Evolutionary conservation across 92 coral and sea anemone species (phyloP), one percentile per base, ranked within the genome.

Genomic region (Porites lobata): DNA sequence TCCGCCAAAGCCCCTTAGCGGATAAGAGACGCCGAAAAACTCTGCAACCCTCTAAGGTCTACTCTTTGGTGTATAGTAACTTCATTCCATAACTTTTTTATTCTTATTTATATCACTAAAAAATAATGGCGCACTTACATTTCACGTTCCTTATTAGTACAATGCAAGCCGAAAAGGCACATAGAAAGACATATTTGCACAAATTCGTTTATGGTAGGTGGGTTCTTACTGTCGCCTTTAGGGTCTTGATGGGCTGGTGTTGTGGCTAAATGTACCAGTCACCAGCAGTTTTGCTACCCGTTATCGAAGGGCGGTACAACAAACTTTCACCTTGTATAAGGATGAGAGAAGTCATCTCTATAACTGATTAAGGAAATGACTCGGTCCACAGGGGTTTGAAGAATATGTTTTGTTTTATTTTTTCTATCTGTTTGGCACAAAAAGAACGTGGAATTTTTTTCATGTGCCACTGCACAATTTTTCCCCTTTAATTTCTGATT

Each of bases 251-350:
- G 69, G 26, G 69, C 69, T 64, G 69, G 69, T 64, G 15, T 10
- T 64, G 69, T 64, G 69, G 69, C 69, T 24, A n/a, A 64, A 64
- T 64, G 69, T 64, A 12, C 69, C n/a, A 14, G 69, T 64, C 69
- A 64, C 69, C 69, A 64, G 69, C 69, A 64, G 26, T 64, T 64
- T 64, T 64, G 69, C 69, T 64, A 64, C 69, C 69, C 69, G 26
- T 13, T 64, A 64, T 29, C 32, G 32, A 29, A 29, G 32, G 32
- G 3, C 3, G 32, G 32, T 2, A 29, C 24, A 64, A n/a, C 69
- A 64, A 64, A 64, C 69, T 64, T 64, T 64, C 69, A 64, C 69
- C 69, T 64, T 64, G 69, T 64, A 64, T 64, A 64, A 64, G 69
- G 69, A n/a, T 64, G 69, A 64, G 69, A 64, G 69, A 64, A 64